Evolutionary conservation across 2,113 vertebrate genomes (phyloP).

Genomic region (Mus spicilegus): DNA sequence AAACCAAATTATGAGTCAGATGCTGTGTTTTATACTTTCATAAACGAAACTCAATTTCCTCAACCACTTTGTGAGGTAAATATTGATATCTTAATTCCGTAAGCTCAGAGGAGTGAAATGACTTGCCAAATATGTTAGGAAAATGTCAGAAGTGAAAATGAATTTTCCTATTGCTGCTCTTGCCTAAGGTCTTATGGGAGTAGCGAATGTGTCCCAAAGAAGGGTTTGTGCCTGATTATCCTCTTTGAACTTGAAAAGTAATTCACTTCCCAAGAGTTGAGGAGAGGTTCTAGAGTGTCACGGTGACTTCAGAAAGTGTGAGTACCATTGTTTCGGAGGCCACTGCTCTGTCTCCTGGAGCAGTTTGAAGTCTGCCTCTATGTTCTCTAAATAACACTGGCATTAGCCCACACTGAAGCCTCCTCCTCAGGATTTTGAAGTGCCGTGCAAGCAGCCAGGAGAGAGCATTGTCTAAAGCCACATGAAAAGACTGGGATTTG

Average conservation of each 20-base stretch:
- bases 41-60: conserved; percentile 61
- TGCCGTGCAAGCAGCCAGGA: conserved; percentile 71
- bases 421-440: conserved; percentile 73
- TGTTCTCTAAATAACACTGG: conserved; percentile 72
- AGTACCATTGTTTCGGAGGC: conserved; percentile 24
- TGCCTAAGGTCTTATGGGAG: background rate
- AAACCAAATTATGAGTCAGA: background rate
- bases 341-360: conserved; percentile 59
- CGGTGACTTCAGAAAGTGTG: conserved; percentile 16
- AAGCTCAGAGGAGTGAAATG: conserved; percentile 27
- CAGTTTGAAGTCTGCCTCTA: conserved; percentile 30
- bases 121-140: conserved; percentile 27
- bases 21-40: conserved; percentile 32
- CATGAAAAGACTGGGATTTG: conserved; percentile 74
- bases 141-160: conserved; percentile 48
- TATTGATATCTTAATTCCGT: conserved; percentile 42
- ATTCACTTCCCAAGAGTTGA: conserved; percentile 32
- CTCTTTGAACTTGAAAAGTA: conserved; percentile 32
- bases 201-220: background rate
- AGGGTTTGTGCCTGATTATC: conserved; percentile 6
- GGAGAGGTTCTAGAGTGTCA: conserved; percentile 16
- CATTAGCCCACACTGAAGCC: conserved; percentile 70
- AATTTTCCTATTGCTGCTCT: conserved; percentile 30
- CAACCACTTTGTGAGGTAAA: conserved; percentile 47
- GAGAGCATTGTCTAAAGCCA: conserved; percentile 64